phyloP scores from a whole-genome alignment of 2,113 vertebrate genomes.

The Gopherus flavomarginatus region DNA sequence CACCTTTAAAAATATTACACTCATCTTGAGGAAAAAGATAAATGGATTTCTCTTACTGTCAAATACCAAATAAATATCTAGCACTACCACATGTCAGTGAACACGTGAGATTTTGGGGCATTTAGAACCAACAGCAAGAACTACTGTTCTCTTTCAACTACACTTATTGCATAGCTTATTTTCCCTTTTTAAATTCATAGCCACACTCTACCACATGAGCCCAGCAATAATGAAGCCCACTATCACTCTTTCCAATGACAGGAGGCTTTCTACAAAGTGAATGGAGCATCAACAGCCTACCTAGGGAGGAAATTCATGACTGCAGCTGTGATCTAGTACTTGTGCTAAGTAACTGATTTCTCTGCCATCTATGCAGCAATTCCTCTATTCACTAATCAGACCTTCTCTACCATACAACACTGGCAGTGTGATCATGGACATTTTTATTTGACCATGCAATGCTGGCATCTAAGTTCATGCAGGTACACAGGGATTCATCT shows the following conservation, averaged over 20 bases:
- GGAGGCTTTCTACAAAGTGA: background rate
- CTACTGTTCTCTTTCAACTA: background rate
- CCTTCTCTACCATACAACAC: background rate
- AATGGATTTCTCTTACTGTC: background rate
- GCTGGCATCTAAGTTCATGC: background rate
- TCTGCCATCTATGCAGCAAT: background rate
- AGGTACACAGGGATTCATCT: background rate
- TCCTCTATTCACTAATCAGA: background rate
- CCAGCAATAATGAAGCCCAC: background rate
- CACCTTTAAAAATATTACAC: background rate
- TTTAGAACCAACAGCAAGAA: slow-evolving; percentile 3
- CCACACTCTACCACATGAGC: background rate
- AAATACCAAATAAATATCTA: background rate
- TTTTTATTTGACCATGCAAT: background rate
- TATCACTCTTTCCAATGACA: background rate
- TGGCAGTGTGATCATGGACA: background rate
- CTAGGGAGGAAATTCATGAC: background rate
- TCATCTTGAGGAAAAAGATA: background rate
- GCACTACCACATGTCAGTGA: background rate
- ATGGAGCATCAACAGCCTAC: background rate
- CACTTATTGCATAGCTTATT: background rate
- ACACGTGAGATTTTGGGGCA: background rate
- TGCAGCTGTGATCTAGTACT: rapidly evolving
- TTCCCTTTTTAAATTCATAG: background rate
- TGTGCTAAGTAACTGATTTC: background rate